Percentiles rank a stretch among this genome's conserved stretches.
Conservation (phyloP, 2,888 invertebrate species). For the Tryphoninae sp. region DNA sequence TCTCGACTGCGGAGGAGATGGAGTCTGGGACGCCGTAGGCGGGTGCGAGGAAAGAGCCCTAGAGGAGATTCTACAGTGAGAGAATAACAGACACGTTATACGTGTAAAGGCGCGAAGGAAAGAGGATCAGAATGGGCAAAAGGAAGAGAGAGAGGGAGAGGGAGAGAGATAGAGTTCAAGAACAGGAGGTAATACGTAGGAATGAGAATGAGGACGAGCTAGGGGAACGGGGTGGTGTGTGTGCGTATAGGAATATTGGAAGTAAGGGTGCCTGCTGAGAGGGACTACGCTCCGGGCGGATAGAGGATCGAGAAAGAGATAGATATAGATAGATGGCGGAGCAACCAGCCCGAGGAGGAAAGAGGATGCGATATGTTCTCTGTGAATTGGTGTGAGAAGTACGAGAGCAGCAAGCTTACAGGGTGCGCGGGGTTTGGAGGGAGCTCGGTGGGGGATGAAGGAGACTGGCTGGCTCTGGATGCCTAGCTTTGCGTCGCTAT, state of each 20-base stretch:
- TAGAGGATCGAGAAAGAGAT: slow-evolving; percentile 35
- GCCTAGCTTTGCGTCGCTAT: slow-evolving; percentile 58
- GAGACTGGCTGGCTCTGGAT: slow-evolving; percentile 51
- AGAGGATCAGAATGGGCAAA: slow-evolving; percentile 28
- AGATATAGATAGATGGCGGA: slow-evolving; percentile 42
- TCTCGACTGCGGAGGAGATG: slow-evolving; percentile 26
- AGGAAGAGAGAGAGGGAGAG: slow-evolving; percentile 39
- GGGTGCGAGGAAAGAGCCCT: neutral
- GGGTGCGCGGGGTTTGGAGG: neutral
- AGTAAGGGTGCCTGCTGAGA: slow-evolving; percentile 49
- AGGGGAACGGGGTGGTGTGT: slow-evolving; percentile 34
- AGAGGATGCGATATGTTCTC: slow-evolving; percentile 50
- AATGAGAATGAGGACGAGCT: slow-evolving; percentile 31
- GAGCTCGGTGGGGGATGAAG: slow-evolving; percentile 25
- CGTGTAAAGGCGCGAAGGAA: slow-evolving; percentile 49
- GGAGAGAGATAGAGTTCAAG: slow-evolving; percentile 32
- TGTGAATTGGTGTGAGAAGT: slow-evolving; percentile 49
- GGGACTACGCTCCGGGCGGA: slow-evolving; percentile 54
- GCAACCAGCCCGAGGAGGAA: slow-evolving; percentile 36
- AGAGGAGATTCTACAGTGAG: slow-evolving; percentile 38
- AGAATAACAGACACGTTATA: slow-evolving; percentile 60
- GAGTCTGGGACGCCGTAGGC: slow-evolving; percentile 20
- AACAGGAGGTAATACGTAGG: slow-evolving; percentile 44
- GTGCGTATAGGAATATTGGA: slow-evolving; percentile 58
- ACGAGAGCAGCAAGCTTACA: slow-evolving; percentile 18